A percentile compares a stretch with the other conserved stretches of the same genome.
phyloP scores from a whole-genome alignment of 2,888 invertebrate genomes.

The Nephrotoma guestfalica region DNA sequence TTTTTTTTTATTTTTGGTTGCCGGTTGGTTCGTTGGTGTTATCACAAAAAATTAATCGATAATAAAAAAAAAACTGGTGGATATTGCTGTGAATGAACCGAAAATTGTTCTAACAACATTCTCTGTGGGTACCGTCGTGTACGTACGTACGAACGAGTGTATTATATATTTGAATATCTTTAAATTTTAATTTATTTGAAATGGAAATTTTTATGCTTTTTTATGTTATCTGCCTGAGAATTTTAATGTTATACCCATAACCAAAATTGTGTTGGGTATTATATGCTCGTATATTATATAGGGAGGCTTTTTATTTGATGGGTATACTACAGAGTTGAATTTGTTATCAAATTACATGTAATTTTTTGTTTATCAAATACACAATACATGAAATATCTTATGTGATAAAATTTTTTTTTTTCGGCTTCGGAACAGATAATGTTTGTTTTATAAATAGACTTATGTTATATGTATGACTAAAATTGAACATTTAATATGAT shows the following conservation, averaged over 20 bases:
- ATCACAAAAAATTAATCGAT: not conserved
- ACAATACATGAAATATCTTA: not conserved
- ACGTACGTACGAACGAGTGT: not conserved
- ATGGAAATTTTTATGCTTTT: not conserved
- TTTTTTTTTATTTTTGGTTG: not conserved
- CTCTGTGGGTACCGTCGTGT: not conserved
- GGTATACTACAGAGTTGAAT: not conserved
- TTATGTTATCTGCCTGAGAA: not conserved
- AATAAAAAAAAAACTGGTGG: not conserved
- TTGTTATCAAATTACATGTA: not conserved
- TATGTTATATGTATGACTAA: not conserved
- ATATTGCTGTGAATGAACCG: not conserved
- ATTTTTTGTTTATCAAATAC: not conserved
- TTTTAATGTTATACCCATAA: not conserved
- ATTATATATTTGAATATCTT: not conserved
- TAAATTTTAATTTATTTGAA: not conserved
- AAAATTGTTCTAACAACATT: not conserved
- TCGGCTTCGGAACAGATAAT: not conserved
- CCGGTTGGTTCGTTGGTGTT: not conserved
- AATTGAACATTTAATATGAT: not conserved
- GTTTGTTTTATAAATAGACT: not conserved
- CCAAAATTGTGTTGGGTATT: not conserved
- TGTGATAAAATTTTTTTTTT: not conserved
- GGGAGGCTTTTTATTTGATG: not conserved
- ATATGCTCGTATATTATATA: not conserved